Evolutionary conservation across 2,888 invertebrate genomes (phyloP).

Genomic region (Timandra comae): DNA sequence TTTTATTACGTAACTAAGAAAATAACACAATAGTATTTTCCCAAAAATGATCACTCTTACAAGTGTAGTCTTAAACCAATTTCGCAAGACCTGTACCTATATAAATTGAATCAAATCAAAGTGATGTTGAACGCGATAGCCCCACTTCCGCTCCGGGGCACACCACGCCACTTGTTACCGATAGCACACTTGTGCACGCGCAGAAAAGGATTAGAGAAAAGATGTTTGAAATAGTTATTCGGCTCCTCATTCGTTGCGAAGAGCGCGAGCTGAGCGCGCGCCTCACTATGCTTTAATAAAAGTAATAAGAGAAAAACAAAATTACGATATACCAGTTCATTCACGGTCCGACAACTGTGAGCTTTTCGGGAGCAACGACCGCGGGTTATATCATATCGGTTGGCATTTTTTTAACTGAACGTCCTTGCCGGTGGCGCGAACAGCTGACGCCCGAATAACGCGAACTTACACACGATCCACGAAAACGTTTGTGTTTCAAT

Average conservation of each 20-base stretch:
- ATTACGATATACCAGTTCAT: conserved; percentile 52
- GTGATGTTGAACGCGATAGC: conserved; percentile 35
- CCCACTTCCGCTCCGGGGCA: conserved; percentile 42
- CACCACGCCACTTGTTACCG: conserved; percentile 42
- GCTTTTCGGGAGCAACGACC: conserved; percentile 55
- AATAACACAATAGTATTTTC: no score
- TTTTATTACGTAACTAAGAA: no score
- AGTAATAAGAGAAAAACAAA: conserved; percentile 24
- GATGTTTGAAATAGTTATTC: conserved; percentile 72
- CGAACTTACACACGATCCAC: conserved; percentile 4
- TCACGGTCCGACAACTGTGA: conserved; percentile 51
- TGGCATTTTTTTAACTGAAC: conserved; percentile 43
- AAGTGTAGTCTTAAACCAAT: no score
- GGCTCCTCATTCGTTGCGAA: conserved; percentile 67
- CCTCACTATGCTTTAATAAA: conserved; percentile 14
- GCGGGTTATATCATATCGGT: conserved; percentile 42
- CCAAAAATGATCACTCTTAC: no score
- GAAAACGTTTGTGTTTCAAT: no score
- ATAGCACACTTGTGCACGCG: conserved; percentile 49
- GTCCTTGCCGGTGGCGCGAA: conserved; percentile 55
- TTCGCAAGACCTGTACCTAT: no score
- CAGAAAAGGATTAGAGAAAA: conserved; percentile 71
- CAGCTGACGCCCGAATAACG: conserved; percentile 47
- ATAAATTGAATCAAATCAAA: conserved; percentile 32
- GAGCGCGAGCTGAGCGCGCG: conserved; percentile 63